Conservation (phyloP, 2,113 vertebrate genomes). For the Equus quagga region DNA sequence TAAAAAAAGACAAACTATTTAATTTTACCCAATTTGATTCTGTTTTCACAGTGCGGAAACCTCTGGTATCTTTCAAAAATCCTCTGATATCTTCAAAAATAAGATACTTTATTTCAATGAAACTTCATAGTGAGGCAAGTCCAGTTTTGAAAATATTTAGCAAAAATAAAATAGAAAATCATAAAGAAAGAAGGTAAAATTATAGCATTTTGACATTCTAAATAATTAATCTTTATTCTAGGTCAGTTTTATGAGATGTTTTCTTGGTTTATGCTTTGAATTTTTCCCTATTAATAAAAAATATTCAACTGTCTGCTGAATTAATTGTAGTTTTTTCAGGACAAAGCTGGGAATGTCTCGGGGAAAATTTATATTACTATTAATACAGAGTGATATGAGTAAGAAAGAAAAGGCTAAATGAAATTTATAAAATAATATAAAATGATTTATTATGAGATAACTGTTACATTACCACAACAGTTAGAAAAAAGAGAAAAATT, state of each 20-base stretch:
- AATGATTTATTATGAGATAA: background rate
- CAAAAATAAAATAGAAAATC: background rate
- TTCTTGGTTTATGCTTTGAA: background rate
- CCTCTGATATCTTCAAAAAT: background rate
- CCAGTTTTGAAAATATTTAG: background rate
- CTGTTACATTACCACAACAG: background rate
- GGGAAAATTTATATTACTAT: background rate
- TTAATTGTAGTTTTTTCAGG: background rate
- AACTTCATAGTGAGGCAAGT: background rate
- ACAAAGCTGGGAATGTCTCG: background rate
- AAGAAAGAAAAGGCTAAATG: background rate
- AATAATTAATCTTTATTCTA: background rate
- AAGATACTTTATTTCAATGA: background rate
- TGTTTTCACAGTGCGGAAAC: background rate
- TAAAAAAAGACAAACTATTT: background rate
- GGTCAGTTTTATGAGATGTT: background rate
- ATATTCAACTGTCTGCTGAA: background rate
- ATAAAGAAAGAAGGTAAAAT: background rate
- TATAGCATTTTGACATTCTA: background rate
- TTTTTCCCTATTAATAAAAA: constrained; percentile 25
- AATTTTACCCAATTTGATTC: background rate
- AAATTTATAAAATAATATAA: background rate
- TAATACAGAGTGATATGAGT: background rate
- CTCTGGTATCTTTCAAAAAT: background rate
- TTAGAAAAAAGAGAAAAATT: background rate